Evolutionary conservation across 2,113 vertebrate species (phyloP), one percentile per base, ranked within the genome.

Genomic region (Canis aureus): DNA sequence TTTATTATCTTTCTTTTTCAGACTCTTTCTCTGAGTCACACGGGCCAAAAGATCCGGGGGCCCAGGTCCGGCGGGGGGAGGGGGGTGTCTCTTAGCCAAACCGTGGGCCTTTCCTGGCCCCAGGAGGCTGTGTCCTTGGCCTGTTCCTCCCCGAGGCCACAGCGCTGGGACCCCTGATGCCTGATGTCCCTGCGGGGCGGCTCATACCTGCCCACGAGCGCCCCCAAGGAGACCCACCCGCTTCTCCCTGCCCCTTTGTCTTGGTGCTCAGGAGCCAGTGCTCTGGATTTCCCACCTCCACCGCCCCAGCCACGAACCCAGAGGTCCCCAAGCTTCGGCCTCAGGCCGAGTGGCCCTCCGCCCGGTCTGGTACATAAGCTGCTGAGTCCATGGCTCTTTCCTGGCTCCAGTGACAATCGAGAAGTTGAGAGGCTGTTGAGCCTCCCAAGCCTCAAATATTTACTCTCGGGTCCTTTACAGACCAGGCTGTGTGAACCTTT

Each of bases 111-210:
- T 51, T n/a, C 22, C 51, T 49, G 25, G 55, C 25, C 55, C 27
- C 0, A 15, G 74, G 82, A 16, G 20, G 49, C 71, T n/a, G 23
- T 64, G 69, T 84, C 67, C 73, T 25, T 3, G 35, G 55, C 59
- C 5, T 35, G 20, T 38, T 79, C 69, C 64, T 51, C 12, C 8
- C 64, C 16, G 27, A 49, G 11, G 35, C 82, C 57, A 16, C 5
- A 11, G 55, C 10, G 4, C 43, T 27, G 0, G 5, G 43, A 22
- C n/a, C n/a, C 11, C 5, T 23, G 55, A 35, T 10, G 0, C 35
- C 12, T 1, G 11, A n/a, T 49, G 13, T 35, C 35, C 32, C 29
- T 0, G 8, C 1, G 16, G 9, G 53, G 32, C 11, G 35, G 22
- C 32, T 71, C 62, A 17, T 29, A 2, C 32, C 55, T 27, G 66